Evolutionary conservation across 1,140 invertebrate species (phyloP), one percentile per base, ranked within the genome.

Genomic region (Gonatopus flavifemur): DNA sequence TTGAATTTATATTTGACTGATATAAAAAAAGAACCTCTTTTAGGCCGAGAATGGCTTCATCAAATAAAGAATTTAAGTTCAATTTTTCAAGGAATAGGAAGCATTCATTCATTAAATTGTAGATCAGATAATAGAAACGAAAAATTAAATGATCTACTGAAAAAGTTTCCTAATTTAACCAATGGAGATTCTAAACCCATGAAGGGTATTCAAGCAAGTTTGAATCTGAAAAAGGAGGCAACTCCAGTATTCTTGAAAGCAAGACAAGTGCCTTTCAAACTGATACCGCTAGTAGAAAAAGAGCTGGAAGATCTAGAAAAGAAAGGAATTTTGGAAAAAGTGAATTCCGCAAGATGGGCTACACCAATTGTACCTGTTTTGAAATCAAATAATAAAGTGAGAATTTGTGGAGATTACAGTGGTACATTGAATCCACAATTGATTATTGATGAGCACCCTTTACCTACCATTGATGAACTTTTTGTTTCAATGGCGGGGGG

Each of bases 341-440:
- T n/a, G n/a, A n/a, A n/a, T n/a, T n/a, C n/a, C n/a, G n/a, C n/a
- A n/a, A n/a, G n/a, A n/a, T n/a, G n/a, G n/a, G n/a, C n/a, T n/a
- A n/a, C n/a, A n/a, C n/a, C n/a, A n/a, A 31, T 41, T 39, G 45
- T 54, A 10, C 45, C 52, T 1, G 36, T 54, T 1, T 21, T 49
- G 9, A 54, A 54, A 21, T 25, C 12, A 5, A n/a, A 43, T 7
- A 36, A 31, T 1, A 21, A 12, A 12, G 24, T 56, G 2, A 39
- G 49, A 2, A 10, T 56, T 0, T 52, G 44, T n/a, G 49, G 49
- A 0, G 40, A 56, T n/a, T 56, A 38, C 3, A 56, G 40, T 15
- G 10, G 46, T 2, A 55, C 49, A 1, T 3, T 54, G 4, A 54
- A 54, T 4, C 3, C 9, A 8, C 35, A 45, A 2, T 30, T 55